Conservation (phyloP, 2,888 invertebrate genomes). For the Amphipyra berbera region DNA sequence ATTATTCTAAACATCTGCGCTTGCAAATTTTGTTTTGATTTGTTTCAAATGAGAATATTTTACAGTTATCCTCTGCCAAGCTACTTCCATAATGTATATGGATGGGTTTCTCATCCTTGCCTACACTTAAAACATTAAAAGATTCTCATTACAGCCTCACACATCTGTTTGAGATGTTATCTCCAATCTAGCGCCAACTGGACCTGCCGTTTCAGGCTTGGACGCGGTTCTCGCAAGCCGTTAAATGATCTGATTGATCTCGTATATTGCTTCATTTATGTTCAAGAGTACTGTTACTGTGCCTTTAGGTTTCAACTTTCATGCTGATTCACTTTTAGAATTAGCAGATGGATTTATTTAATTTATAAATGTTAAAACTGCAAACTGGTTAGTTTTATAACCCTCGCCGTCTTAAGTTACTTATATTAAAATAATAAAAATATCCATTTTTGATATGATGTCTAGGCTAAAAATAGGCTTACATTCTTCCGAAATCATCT, state of each 20-base stretch:
- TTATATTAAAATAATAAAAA: too few species aligned
- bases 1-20: constrained; percentile 19
- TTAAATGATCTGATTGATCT: constrained; percentile 78
- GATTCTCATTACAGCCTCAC: constrained; percentile 48
- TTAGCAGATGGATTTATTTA: constrained; percentile 31
- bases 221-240: constrained; percentile 71
- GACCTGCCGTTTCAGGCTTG: constrained; percentile 70
- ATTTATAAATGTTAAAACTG: background rate
- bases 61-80: too few species aligned
- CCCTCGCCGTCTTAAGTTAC: too few species aligned
- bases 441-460: too few species aligned
- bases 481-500: too few species aligned
- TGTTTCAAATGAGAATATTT: too few species aligned
- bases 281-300: constrained; percentile 67
- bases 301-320: constrained; percentile 50
- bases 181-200: constrained; percentile 68
- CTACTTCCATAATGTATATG: background rate
- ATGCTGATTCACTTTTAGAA: constrained; percentile 35
- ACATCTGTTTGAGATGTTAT: constrained; percentile 66
- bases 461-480: too few species aligned
- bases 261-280: constrained; percentile 70
- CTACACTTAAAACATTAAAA: constrained; percentile 31
- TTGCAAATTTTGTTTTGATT: background rate
- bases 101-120: constrained; percentile 23
- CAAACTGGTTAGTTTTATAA: background rate